Evolutionary conservation across 1,140 invertebrate genomes (phyloP).

Genomic region (Fragariocoptes setiger): DNA sequence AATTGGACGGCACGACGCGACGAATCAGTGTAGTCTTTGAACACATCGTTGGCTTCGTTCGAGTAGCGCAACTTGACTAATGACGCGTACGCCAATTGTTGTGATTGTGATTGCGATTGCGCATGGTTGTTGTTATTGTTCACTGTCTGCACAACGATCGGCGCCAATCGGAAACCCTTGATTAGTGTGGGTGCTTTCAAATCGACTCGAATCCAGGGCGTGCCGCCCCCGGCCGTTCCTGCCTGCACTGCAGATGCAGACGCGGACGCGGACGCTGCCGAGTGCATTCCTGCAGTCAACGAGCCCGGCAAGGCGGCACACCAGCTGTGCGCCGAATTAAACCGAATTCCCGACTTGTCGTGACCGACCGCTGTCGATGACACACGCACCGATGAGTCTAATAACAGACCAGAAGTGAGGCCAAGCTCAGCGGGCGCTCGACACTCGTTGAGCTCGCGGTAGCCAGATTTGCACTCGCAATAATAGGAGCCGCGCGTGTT

Average conservation of each 20-base stretch:
- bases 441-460: slow-evolving; percentile 54
- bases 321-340: slow-evolving; percentile 54
- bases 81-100: slow-evolving; percentile 61
- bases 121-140: slow-evolving; percentile 24
- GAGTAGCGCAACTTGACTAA: slow-evolving; percentile 55
- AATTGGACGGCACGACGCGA: slow-evolving; percentile 68
- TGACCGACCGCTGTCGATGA: slow-evolving; percentile 48
- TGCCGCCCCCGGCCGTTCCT: slow-evolving; percentile 48
- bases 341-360: slow-evolving; percentile 33
- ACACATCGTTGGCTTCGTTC: slow-evolving; percentile 53
- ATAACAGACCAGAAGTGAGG: slow-evolving; percentile 51
- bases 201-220: slow-evolving; percentile 54
- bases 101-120: slow-evolving; percentile 33
- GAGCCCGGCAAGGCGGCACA: slow-evolving; percentile 35
- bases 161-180: slow-evolving; percentile 55
- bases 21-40: slow-evolving; percentile 61
- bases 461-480: slow-evolving; percentile 55
- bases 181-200: slow-evolving; percentile 61
- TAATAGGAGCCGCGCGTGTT: slow-evolving; percentile 66
- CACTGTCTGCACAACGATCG: slow-evolving; percentile 21
- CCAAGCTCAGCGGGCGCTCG: slow-evolving; percentile 56
- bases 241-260: too few relatives aligned
- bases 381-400: slow-evolving; percentile 53
- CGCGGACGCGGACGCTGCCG: too few relatives aligned
- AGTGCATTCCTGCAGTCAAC: too few relatives aligned